Evolutionary conservation across 2,888 invertebrate species (phyloP).

Genomic region (Salpingus planirostris): DNA sequence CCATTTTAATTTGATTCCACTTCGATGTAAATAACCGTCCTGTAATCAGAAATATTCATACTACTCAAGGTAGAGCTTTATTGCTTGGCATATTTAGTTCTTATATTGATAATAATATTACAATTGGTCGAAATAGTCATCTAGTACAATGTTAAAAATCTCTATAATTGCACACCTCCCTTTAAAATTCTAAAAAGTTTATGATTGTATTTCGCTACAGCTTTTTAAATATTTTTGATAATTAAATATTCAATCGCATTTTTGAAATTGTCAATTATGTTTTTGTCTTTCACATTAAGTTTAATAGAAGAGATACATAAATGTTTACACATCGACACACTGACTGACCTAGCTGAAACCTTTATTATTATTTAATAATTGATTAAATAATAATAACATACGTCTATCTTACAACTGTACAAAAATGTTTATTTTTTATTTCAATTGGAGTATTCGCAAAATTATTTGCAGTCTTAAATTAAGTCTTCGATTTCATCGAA

Average conservation of each 20-base stretch:
- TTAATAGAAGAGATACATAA: constrained; percentile 17
- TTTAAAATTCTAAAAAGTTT: too few species aligned
- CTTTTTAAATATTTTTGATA: constrained; percentile 11
- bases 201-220: constrained; percentile 31
- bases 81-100: constrained; percentile 14
- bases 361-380: too few species aligned
- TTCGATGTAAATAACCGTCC: constrained; percentile 14
- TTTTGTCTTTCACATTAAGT: too few species aligned
- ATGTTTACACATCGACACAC: constrained; percentile 20
- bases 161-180: constrained; percentile 16
- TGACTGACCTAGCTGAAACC: too few species aligned
- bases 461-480: constrained; percentile 13
- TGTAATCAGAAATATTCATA: constrained; percentile 7
- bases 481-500: constrained; percentile 10
- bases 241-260: too few species aligned
- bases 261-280: too few species aligned
- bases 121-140: constrained; percentile 18
- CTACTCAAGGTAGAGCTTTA: too few species aligned
- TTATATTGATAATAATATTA: too few species aligned
- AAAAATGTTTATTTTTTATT: too few species aligned
- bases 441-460: constrained; percentile 14
- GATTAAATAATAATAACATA: too few species aligned
- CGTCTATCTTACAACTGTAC: constrained; percentile 6
- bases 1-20: constrained; percentile 6
- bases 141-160: too few species aligned